phyloP scores from a whole-genome alignment of 37 sponge, comb jelly and placozoan genomes.

The Oopsacas minuta region DNA sequence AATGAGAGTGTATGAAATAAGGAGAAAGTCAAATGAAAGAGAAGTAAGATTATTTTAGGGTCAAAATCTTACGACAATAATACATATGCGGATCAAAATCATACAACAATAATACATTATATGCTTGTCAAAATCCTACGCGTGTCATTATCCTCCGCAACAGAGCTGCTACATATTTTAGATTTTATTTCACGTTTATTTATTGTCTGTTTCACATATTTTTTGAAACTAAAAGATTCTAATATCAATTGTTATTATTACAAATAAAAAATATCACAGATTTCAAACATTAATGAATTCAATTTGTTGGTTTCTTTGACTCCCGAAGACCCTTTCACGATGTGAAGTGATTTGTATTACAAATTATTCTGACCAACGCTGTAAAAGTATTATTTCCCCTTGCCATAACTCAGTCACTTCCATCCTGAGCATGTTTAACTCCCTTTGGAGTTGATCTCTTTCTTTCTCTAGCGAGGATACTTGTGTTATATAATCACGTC shows the following conservation, averaged over 20 bases:
- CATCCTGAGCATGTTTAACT: background rate
- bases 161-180: no score
- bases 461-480: background rate
- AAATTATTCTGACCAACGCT: background rate
- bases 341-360: background rate
- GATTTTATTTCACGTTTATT: no score
- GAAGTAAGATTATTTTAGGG: no score
- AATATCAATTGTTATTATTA: background rate
- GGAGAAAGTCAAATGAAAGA: no score
- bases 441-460: background rate
- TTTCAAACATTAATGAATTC: background rate
- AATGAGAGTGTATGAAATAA: no score
- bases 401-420: constrained; percentile 14
- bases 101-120: no score
- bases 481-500: background rate
- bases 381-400: background rate
- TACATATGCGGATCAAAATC: no score
- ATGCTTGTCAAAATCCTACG: no score
- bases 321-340: background rate
- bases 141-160: no score
- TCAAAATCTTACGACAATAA: no score
- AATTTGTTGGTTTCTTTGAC: background rate
- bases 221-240: no score
- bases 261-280: background rate
- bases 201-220: no score